Percentiles rank a stretch among this genome's conserved stretches.
These are phyloP conservation scores for Cercocebus atys DNA, from an alignment of 2,113 vertebrate genomes.

Conservation along the genomic window DNA sequence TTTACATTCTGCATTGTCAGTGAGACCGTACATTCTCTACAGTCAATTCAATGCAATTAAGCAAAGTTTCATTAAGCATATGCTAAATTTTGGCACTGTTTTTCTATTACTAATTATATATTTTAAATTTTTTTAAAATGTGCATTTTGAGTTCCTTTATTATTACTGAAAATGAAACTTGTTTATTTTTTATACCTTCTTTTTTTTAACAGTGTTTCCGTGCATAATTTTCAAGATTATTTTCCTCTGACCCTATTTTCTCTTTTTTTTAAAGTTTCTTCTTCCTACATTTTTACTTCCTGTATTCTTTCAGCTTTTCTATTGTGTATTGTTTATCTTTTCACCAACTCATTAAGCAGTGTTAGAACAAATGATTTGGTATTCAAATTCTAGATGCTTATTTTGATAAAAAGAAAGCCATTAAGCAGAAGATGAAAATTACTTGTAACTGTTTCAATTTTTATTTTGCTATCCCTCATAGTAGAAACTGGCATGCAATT, in stretches of 20 bases:
- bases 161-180: not conserved
- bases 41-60: not conserved
- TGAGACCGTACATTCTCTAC: not conserved
- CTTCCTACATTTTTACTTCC: not conserved
- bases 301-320: constrained; percentile 44
- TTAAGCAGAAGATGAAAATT: constrained; percentile 41
- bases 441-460: not conserved
- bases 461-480: constrained; percentile 42
- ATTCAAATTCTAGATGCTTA: constrained; percentile 51
- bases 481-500: not conserved
- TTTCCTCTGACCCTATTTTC: constrained; percentile 20
- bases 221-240: constrained; percentile 25
- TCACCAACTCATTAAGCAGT: constrained; percentile 22
- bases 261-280: not conserved
- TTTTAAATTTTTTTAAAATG: constrained; percentile 33
- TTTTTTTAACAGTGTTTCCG: not conserved
- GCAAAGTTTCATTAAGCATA: not conserved
- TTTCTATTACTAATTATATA: constrained; percentile 23
- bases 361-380: constrained; percentile 45
- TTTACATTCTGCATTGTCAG: not conserved
- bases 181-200: not conserved
- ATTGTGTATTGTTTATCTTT: constrained; percentile 29
- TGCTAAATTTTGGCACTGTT: not conserved
- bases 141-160: not conserved
- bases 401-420: constrained; percentile 51